phyloP scores from a whole-genome alignment of 2,797 vertebrate species.

The Aratinga solstitialis region DNA sequence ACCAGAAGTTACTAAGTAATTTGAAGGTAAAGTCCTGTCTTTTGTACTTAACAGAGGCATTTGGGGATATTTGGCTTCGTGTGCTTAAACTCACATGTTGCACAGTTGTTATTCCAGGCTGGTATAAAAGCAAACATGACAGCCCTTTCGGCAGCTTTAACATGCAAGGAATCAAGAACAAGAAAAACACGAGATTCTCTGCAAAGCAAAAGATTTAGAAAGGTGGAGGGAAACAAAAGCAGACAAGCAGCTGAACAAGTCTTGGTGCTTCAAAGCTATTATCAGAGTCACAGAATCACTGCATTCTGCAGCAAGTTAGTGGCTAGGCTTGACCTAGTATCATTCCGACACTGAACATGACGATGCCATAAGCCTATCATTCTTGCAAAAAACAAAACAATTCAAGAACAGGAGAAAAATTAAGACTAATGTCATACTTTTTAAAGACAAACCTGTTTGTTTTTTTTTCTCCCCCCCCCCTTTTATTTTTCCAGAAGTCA shows the following conservation, averaged over 20 bases:
- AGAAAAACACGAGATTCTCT: neutral
- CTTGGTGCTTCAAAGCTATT: neutral
- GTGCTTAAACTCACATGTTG: neutral
- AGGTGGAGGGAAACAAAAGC: neutral
- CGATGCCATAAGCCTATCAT: neutral
- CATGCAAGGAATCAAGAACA: neutral
- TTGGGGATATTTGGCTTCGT: neutral
- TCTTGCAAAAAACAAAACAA: neutral
- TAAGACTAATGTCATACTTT: neutral
- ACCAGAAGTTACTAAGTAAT: neutral
- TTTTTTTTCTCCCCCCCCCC: too few relatives aligned
- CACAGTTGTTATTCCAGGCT: neutral
- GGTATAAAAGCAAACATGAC: neutral
- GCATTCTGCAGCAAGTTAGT: neutral
- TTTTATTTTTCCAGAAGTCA: neutral
- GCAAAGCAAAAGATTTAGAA: neutral
- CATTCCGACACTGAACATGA: neutral
- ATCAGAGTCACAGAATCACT: neutral
- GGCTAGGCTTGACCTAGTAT: neutral
- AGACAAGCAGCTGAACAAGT: neutral
- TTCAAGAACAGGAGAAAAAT: slow-evolving; percentile 9
- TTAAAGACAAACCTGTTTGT: neutral
- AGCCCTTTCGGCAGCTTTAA: neutral
- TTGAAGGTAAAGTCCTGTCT: neutral
- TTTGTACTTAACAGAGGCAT: too few relatives aligned